A percentile compares a stretch with the other conserved stretches of the same genome.
These are phyloP conservation scores for Chalcis sispes DNA, from an alignment of 2,888 invertebrate genomes.

Conservation along the genomic window DNA sequence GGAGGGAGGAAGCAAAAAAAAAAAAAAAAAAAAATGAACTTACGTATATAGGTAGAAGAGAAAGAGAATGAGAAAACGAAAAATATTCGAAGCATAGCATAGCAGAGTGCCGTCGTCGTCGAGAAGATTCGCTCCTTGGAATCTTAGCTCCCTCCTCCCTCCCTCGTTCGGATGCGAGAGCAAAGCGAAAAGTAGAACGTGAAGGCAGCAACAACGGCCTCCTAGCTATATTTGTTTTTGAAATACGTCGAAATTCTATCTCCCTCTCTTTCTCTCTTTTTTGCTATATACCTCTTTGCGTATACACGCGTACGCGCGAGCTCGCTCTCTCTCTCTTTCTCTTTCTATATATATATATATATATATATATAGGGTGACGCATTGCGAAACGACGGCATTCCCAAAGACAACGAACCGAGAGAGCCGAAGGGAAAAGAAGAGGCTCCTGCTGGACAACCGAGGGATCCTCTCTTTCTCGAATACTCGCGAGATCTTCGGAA, in stretches of 20 bases:
- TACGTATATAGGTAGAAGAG: too few relatives aligned
- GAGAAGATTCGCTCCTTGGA: too few relatives aligned
- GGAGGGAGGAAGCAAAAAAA: not conserved
- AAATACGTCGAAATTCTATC: conserved; percentile 51
- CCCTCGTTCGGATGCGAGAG: not conserved
- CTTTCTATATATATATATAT: too few relatives aligned
- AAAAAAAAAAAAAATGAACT: not conserved
- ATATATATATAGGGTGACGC: not conserved
- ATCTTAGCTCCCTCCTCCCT: not conserved
- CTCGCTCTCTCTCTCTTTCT: too few relatives aligned
- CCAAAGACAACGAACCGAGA: conserved; percentile 3
- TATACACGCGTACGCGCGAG: not conserved
- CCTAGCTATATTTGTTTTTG: conserved; percentile 50
- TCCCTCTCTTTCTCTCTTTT: not conserved
- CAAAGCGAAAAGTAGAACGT: conserved; percentile 50
- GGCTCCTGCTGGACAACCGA: conserved; percentile 39
- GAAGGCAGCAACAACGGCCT: conserved; percentile 5
- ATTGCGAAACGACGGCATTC: conserved; percentile 49
- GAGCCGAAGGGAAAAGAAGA: not conserved
- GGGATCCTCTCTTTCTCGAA: conserved; percentile 16
- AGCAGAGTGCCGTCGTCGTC: too few relatives aligned
- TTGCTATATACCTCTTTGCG: conserved; percentile 10
- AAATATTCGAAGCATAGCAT: conserved; percentile 19
- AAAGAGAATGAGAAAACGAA: not conserved
- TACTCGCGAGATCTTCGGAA: conserved; percentile 51